phyloP scores from a whole-genome alignment of 2,113 vertebrate genomes.

The Heptranchias perlo region DNA sequence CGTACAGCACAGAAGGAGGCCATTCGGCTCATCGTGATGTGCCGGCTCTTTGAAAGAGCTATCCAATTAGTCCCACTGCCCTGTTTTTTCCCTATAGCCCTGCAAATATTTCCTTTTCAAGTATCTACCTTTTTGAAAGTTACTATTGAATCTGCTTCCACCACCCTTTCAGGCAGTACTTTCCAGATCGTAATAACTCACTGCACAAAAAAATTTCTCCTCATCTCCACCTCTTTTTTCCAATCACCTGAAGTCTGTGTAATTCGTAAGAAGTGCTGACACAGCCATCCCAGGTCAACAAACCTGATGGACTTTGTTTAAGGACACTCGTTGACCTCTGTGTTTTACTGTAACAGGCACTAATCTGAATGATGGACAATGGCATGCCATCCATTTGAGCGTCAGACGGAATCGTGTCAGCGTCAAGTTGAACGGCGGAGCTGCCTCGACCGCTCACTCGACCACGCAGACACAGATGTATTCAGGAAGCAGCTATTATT shows the following conservation, averaged over 20 bases:
- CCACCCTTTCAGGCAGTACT: neutral
- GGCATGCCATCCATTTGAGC: neutral
- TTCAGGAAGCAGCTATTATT: constrained; percentile 2
- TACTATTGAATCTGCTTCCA: neutral
- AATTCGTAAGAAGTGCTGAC: neutral
- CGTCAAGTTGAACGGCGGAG: neutral
- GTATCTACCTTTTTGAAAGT: neutral
- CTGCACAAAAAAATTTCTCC: neutral
- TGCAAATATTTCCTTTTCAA: neutral
- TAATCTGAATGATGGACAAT: constrained; percentile 14
- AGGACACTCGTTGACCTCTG: neutral
- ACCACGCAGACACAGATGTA: neutral
- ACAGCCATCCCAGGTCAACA: neutral
- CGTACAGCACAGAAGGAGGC: neutral
- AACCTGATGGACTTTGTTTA: neutral
- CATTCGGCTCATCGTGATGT: neutral
- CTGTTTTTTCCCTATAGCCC: neutral
- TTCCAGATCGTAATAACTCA: neutral
- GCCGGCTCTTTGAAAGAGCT: neutral
- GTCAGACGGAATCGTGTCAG: neutral
- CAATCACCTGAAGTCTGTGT: neutral
- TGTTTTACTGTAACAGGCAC: neutral
- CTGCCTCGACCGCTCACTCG: neutral
- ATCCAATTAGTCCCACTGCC: neutral
- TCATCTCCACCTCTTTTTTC: neutral